Conservation (phyloP, 2,797 vertebrate species). For the Mareca strepera region DNA sequence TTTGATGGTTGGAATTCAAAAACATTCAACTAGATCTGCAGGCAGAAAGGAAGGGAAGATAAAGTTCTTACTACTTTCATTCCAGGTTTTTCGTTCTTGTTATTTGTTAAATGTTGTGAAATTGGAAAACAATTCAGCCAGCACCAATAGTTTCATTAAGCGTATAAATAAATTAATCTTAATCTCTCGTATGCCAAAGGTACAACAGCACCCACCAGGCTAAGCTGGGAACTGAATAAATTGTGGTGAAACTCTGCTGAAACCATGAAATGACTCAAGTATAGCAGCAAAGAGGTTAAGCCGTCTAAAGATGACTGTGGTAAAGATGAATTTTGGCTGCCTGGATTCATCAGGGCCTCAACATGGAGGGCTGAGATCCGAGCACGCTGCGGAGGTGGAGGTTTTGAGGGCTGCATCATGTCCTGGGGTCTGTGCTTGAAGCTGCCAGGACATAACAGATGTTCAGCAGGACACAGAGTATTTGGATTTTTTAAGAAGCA, state of each 20-base stretch:
- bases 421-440: background rate
- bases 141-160: background rate
- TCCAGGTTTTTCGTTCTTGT: background rate
- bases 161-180: background rate
- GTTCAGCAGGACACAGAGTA: background rate
- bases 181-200: background rate
- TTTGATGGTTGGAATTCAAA: background rate
- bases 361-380: background rate
- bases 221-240: background rate
- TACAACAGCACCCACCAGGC: background rate
- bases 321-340: slow-evolving; percentile 24
- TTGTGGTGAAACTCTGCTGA: background rate
- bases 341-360: background rate
- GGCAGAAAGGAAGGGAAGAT: background rate
- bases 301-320: background rate
- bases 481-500: background rate
- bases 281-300: background rate
- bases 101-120: background rate
- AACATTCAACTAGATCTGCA: background rate
- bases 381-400: background rate
- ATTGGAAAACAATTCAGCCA: background rate
- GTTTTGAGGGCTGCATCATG: background rate
- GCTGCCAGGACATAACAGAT: background rate
- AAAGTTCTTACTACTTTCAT: background rate
- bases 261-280: background rate